Conservation (phyloP, 2,888 invertebrate genomes). For the Gastrophysa polygoni region DNA sequence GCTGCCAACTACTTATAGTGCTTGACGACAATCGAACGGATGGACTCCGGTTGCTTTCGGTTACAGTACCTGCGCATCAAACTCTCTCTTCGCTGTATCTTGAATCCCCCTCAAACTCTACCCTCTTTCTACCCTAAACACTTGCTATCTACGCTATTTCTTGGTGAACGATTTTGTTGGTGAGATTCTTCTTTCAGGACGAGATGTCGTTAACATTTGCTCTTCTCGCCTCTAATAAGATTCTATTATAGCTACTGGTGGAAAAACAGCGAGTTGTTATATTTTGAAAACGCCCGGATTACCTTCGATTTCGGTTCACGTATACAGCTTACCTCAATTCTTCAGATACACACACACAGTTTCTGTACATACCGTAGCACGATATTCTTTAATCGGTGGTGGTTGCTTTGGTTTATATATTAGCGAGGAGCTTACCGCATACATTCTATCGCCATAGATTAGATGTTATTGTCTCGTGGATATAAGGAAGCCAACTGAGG, state of each 20-base stretch:
- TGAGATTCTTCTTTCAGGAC: background rate
- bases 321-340: background rate
- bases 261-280: background rate
- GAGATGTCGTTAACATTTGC: slow-evolving; percentile 9
- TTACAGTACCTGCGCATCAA: slow-evolving; percentile 45
- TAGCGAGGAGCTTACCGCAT: background rate
- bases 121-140: background rate
- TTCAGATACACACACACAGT: background rate
- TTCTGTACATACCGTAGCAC: background rate
- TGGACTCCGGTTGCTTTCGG: slow-evolving; percentile 49
- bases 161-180: background rate
- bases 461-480: background rate
- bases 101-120: background rate
- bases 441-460: background rate
- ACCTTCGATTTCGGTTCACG: background rate
- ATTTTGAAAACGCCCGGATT: background rate
- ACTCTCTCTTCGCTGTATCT: slow-evolving; percentile 1
- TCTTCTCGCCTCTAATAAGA: slow-evolving; percentile 1
- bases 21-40: slow-evolving; percentile 48
- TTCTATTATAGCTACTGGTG: background rate
- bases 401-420: background rate
- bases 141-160: background rate
- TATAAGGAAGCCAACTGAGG: no score
- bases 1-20: slow-evolving; percentile 47
- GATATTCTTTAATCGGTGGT: background rate